Evolutionary conservation across 2,797 vertebrate species (phyloP).

Genomic region (Sebastolobus alascanus): DNA sequence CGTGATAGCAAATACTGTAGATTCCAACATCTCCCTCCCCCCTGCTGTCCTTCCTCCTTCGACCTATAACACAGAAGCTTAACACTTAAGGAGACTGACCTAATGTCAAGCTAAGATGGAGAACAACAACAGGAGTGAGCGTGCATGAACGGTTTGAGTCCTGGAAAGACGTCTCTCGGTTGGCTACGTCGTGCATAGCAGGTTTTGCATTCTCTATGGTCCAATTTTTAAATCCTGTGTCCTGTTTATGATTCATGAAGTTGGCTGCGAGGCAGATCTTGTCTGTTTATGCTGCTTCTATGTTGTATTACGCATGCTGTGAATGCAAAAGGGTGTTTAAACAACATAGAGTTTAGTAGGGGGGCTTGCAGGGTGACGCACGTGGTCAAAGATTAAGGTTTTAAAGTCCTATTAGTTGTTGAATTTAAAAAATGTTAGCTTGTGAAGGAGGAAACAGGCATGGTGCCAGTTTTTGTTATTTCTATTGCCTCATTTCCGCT

Average conservation of each 20-base stretch:
- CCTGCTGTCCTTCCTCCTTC: slow-evolving; percentile 40
- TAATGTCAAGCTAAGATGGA: slow-evolving; percentile 24
- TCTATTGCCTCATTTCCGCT: background rate
- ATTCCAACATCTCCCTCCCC: slow-evolving; percentile 30
- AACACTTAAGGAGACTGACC: slow-evolving; percentile 44
- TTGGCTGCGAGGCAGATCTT: slow-evolving; percentile 20
- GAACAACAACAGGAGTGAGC: slow-evolving; percentile 23
- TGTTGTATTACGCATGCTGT: background rate
- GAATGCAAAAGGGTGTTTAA: slow-evolving; percentile 4
- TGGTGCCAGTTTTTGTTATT: background rate
- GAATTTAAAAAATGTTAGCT: background rate
- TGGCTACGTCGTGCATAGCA: background rate
- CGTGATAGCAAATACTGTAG: slow-evolving; percentile 48
- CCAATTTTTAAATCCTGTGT: slow-evolving; percentile 23
- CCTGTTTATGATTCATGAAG: slow-evolving; percentile 49
- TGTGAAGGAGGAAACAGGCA: background rate
- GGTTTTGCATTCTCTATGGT: slow-evolving; percentile 19
- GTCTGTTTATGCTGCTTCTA: slow-evolving; percentile 9
- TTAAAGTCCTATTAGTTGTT: background rate
- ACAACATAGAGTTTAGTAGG: background rate
- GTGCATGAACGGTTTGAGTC: background rate
- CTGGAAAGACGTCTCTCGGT: slow-evolving; percentile 9
- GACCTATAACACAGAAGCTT: slow-evolving; percentile 33
- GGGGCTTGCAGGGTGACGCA: background rate
- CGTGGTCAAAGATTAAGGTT: background rate